These are phyloP conservation scores for Hypselothyrea guttata DNA, from an alignment of 2,888 invertebrate genomes.

Conservation along the genomic window DNA sequence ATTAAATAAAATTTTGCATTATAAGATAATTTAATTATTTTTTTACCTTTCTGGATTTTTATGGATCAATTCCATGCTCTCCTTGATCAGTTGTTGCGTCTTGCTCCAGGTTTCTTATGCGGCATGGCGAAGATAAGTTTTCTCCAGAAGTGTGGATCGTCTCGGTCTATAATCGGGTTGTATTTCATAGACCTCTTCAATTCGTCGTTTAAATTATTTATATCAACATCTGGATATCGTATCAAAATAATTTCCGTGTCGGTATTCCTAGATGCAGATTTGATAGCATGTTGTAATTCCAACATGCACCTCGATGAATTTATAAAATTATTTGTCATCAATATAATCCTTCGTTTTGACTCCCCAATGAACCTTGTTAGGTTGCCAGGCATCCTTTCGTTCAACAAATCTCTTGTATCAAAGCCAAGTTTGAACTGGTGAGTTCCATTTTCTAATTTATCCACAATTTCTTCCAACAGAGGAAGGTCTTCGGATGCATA, in stretches of 20 bases:
- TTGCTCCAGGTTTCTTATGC: too few relatives aligned
- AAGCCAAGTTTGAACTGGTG: neutral
- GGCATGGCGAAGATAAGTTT: neutral
- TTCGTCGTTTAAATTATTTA: neutral
- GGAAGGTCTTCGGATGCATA: neutral
- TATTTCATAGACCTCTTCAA: neutral
- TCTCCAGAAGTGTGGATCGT: neutral
- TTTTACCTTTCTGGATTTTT: too few relatives aligned
- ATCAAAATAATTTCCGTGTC: neutral
- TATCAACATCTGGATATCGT: neutral
- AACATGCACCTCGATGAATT: neutral
- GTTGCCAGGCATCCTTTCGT: neutral
- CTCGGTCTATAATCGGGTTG: neutral
- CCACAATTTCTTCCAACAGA: neutral
- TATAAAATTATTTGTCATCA: neutral
- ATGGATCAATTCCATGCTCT: too few relatives aligned
- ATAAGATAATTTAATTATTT: too few relatives aligned
- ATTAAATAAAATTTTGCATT: too few relatives aligned
- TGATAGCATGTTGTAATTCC: neutral
- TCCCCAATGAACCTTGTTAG: neutral
- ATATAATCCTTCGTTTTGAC: neutral
- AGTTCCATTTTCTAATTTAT: neutral
- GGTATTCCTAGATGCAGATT: neutral
- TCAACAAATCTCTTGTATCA: neutral
- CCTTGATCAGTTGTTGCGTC: too few relatives aligned